A percentile compares a stretch with the other conserved stretches of the same genome.
phyloP scores from a whole-genome alignment of 2,797 vertebrate genomes.

The Aeoliscus strigatus region DNA sequence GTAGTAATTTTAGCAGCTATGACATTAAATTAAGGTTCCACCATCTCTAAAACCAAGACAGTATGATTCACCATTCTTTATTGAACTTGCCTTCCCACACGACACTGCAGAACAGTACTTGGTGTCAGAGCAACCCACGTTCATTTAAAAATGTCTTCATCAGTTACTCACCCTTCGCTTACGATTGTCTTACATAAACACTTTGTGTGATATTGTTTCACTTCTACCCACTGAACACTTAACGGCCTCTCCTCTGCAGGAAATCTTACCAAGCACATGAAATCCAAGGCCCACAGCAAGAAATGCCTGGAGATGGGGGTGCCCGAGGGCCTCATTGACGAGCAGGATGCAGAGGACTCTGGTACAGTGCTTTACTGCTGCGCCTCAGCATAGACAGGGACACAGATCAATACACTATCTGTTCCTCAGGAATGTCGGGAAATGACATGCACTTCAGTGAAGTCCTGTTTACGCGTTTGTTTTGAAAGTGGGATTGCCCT shows the following conservation, averaged over 20 bases:
- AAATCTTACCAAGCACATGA: constrained; percentile 99
- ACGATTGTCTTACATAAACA: constrained; percentile 60
- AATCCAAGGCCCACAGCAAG: constrained; percentile 99
- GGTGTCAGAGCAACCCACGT: constrained; percentile 74
- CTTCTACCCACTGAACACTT: constrained; percentile 48
- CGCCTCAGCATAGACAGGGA: constrained; percentile 1
- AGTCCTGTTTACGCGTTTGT: constrained; percentile 14
- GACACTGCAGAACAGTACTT: constrained; percentile 66
- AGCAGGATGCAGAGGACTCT: constrained; percentile 93
- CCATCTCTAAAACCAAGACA: constrained; percentile 56
- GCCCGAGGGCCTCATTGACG: constrained; percentile 84
- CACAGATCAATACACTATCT: constrained; percentile 7
- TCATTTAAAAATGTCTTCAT: constrained; percentile 74
- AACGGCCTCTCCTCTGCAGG: constrained; percentile 70
- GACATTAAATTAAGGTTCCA: constrained; percentile 47
- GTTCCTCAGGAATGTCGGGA: background rate
- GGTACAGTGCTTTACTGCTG: constrained; percentile 69
- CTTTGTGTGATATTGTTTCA: constrained; percentile 50
- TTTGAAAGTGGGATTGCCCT: constrained; percentile 26
- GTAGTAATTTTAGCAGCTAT: constrained; percentile 23
- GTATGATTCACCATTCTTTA: constrained; percentile 71
- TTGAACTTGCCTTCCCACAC: constrained; percentile 72
- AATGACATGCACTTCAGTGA: background rate
- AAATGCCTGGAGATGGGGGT: constrained; percentile 98
- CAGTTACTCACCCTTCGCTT: constrained; percentile 69